Conservation (phyloP, 1,140 invertebrate genomes). For the Hypsibius dujardini region DNA sequence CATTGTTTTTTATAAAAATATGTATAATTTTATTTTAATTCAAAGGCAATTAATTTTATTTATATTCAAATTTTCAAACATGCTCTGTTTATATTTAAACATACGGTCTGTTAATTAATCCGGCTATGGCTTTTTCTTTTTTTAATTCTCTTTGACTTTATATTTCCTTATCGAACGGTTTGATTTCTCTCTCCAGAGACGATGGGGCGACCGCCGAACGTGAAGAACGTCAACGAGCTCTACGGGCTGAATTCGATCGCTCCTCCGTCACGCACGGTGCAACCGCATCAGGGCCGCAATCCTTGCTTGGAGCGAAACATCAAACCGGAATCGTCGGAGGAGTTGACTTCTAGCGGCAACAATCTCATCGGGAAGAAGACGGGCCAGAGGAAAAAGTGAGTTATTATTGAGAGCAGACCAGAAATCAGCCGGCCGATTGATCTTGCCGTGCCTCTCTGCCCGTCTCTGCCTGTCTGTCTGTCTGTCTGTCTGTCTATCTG, state of each 20-base stretch:
- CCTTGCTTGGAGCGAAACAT: slow-evolving; percentile 70
- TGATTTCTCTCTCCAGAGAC: slow-evolving; percentile 20
- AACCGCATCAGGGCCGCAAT: slow-evolving; percentile 70
- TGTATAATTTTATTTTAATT: too few relatives aligned
- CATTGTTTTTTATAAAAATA: too few relatives aligned
- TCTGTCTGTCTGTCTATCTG: too few relatives aligned
- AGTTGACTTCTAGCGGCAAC: slow-evolving; percentile 41
- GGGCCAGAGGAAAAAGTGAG: background rate
- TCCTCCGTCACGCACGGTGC: slow-evolving; percentile 34
- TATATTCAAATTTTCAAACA: too few relatives aligned
- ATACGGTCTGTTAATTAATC: too few relatives aligned
- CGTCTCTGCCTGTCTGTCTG: too few relatives aligned
- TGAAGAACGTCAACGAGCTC: slow-evolving; percentile 19
- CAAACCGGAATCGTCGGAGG: slow-evolving; percentile 43
- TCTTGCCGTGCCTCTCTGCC: too few relatives aligned
- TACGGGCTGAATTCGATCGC: slow-evolving; percentile 27
- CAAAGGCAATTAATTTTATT: too few relatives aligned
- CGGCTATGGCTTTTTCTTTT: too few relatives aligned
- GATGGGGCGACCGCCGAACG: slow-evolving; percentile 23
- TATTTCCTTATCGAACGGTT: slow-evolving; percentile 39
- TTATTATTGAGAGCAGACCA: too few relatives aligned
- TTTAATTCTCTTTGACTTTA: slow-evolving; percentile 33
- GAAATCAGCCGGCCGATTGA: too few relatives aligned
- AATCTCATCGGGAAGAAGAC: slow-evolving; percentile 43
- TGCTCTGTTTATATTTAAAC: too few relatives aligned